Evolutionary conservation across 2,797 vertebrate genomes (phyloP).

Genomic region (Gymnocypris eckloni): DNA sequence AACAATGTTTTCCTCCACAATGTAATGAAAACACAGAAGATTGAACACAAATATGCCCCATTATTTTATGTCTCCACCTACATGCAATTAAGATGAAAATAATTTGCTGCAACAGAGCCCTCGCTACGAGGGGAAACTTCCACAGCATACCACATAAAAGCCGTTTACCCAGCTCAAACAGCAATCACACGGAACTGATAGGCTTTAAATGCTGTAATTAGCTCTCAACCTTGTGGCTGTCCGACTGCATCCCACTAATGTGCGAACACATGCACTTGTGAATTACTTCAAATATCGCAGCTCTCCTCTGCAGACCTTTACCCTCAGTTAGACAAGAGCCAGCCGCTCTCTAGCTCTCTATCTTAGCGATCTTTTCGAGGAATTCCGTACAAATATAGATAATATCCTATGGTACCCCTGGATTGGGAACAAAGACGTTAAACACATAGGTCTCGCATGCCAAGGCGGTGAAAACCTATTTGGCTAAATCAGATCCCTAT

Average conservation of each 20-base stretch:
- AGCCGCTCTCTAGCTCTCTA: slow-evolving; percentile 22
- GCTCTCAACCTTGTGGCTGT: slow-evolving; percentile 64
- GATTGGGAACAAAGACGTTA: slow-evolving; percentile 35
- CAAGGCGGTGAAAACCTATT: slow-evolving; percentile 27
- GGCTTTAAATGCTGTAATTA: slow-evolving; percentile 70
- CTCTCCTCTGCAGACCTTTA: slow-evolving; percentile 51
- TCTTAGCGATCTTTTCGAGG: slow-evolving; percentile 19
- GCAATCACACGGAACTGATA: slow-evolving; percentile 64
- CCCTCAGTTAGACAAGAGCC: slow-evolving; percentile 45
- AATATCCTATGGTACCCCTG: neutral
- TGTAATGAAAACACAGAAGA: slow-evolving; percentile 59
- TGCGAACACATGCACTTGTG: slow-evolving; percentile 56
- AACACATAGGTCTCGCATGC: neutral
- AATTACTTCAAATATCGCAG: slow-evolving; percentile 62
- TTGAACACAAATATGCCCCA: slow-evolving; percentile 60
- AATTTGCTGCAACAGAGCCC: slow-evolving; percentile 57
- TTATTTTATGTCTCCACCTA: slow-evolving; percentile 63
- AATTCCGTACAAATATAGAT: neutral
- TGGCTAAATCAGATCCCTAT: slow-evolving; percentile 12
- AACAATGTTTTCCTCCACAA: slow-evolving; percentile 69
- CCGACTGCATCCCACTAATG: slow-evolving; percentile 61
- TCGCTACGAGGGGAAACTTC: slow-evolving; percentile 58
- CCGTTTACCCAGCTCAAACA: slow-evolving; percentile 53
- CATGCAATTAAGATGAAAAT: slow-evolving; percentile 64
- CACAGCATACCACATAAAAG: slow-evolving; percentile 60